phyloP scores from a whole-genome alignment of 2,888 invertebrate species.

The Coecobrya sp. region DNA sequence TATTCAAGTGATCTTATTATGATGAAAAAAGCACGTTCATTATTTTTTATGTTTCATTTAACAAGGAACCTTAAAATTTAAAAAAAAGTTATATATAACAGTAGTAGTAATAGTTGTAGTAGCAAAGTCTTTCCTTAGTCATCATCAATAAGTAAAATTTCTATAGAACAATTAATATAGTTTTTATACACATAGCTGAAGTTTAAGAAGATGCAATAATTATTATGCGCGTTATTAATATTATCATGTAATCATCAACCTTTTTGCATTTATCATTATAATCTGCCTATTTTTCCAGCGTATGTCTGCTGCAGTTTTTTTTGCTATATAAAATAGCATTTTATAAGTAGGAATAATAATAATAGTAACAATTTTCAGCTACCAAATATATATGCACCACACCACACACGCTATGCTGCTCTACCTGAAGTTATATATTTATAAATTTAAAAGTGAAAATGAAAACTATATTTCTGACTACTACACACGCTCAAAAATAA shows the following conservation, averaged over 20 bases:
- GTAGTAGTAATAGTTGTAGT: background rate
- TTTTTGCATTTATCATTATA: background rate
- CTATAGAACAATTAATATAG: constrained; percentile 8
- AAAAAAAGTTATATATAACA: background rate
- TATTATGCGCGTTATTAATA: background rate
- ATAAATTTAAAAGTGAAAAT: constrained; percentile 7
- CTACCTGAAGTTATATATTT: background rate
- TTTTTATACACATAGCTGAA: constrained; percentile 34
- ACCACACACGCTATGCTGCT: too few species aligned
- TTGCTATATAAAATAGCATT: background rate
- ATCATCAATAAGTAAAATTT: constrained; percentile 32
- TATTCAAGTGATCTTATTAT: constrained; percentile 20
- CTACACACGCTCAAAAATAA: constrained; percentile 59
- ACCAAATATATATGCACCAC: constrained; percentile 53
- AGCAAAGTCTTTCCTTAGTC: constrained; percentile 40
- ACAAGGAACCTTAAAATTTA: constrained; percentile 25
- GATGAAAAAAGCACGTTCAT: constrained; percentile 9
- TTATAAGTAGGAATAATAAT: constrained; percentile 30
- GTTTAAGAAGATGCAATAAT: constrained; percentile 33
- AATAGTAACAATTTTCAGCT: constrained; percentile 47
- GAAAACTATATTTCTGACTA: constrained; percentile 15
- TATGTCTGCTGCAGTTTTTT: background rate
- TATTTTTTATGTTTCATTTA: background rate
- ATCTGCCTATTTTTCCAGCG: background rate
- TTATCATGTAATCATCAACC: background rate